phyloP scores from a whole-genome alignment of 2,888 invertebrate species.

The Drosophila seclusa region DNA sequence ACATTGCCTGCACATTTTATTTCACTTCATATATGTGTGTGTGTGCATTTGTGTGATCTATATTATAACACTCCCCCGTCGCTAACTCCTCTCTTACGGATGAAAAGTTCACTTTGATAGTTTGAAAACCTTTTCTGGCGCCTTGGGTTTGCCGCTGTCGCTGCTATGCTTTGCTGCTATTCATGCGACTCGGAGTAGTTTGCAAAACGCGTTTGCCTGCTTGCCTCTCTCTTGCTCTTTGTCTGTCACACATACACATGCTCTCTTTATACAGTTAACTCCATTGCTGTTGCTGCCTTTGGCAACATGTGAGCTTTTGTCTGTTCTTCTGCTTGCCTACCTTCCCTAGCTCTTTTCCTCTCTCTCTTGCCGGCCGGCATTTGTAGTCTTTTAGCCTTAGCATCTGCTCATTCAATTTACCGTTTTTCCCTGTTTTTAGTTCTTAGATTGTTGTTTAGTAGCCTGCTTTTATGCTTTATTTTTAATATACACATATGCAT shows the following conservation, averaged over 20 bases:
- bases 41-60: conserved; percentile 55
- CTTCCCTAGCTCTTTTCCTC: background rate
- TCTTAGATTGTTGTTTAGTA: conserved; percentile 18
- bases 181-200: background rate
- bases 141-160: conserved; percentile 64
- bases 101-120: conserved; percentile 74
- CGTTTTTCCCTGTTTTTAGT: conserved; percentile 9
- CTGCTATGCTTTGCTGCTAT: background rate
- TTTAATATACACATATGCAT: conserved; percentile 3
- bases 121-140: conserved; percentile 67
- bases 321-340: conserved; percentile 9
- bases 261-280: conserved; percentile 17
- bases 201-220: conserved; percentile 27
- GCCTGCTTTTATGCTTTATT: conserved; percentile 33
- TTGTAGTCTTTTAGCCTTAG: conserved; percentile 13
- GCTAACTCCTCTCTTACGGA: background rate
- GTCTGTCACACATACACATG: background rate
- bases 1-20: conserved; percentile 27
- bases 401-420: conserved; percentile 35
- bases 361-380: conserved; percentile 18
- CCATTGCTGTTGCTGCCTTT: conserved; percentile 47
- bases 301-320: conserved; percentile 65
- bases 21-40: conserved; percentile 25
- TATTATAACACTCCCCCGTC: conserved; percentile 52
- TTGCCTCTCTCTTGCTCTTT: conserved; percentile 1